Conservation (phyloP, 1,140 invertebrate genomes). For the Amyelois transitella region DNA sequence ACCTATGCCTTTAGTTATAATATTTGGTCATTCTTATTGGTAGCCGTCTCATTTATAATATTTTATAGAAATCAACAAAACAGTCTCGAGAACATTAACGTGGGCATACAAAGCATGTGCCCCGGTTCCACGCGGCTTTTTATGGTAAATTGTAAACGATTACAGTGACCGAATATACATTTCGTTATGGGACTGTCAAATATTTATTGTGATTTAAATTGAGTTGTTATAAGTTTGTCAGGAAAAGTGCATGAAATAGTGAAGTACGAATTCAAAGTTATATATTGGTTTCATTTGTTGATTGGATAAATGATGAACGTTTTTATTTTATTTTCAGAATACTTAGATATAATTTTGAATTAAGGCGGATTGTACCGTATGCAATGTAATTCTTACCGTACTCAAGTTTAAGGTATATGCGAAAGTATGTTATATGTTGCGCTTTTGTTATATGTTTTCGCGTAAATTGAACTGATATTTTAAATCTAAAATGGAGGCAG, state of each 20-base stretch:
- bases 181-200: neutral
- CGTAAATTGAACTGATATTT: too few species aligned
- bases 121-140: conserved; percentile 48
- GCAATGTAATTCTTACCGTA: too few species aligned
- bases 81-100: conserved; percentile 64
- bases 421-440: too few species aligned
- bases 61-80: conserved; percentile 75
- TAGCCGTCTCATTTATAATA: conserved; percentile 72
- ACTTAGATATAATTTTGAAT: neutral
- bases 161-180: conserved; percentile 31
- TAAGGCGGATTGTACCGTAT: too few species aligned
- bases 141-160: conserved; percentile 52
- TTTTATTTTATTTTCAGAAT: neutral
- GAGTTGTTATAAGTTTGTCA: conserved; percentile 1
- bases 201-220: neutral
- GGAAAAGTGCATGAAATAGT: neutral
- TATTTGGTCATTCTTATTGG: conserved; percentile 72
- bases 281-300: too few species aligned
- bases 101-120: conserved; percentile 49
- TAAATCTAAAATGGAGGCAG: too few species aligned
- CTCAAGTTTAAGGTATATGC: too few species aligned
- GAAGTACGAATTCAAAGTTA: neutral
- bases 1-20: conserved; percentile 35
- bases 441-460: too few species aligned
- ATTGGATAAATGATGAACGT: neutral